Evolutionary conservation across 2,797 vertebrate genomes (phyloP).

Genomic region (Sebastes paucispinis): DNA sequence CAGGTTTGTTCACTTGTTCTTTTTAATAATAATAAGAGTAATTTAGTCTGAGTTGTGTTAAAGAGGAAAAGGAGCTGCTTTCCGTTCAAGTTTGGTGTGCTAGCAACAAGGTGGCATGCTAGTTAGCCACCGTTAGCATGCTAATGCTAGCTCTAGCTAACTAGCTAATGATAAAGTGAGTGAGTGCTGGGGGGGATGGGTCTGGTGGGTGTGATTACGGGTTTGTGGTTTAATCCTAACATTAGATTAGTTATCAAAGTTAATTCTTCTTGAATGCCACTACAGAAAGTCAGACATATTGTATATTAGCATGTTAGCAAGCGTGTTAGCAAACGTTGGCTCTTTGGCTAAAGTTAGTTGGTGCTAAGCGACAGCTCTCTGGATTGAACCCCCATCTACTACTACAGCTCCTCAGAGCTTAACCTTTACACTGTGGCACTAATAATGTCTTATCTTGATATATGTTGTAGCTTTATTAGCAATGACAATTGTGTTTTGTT

Average conservation of each 20-base stretch:
- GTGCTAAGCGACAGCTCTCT: neutral
- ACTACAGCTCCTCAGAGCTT: neutral
- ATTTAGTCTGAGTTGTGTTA: neutral
- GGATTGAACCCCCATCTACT: neutral
- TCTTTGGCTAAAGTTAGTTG: conserved; percentile 17
- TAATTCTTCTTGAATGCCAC: neutral
- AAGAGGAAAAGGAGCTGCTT: fast-evolving
- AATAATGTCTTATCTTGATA: neutral
- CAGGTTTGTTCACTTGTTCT: fast-evolving
- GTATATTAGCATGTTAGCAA: neutral
- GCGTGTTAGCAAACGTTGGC: neutral
- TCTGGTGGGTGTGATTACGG: neutral
- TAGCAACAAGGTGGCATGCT: conserved; percentile 30
- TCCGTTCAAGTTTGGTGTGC: neutral
- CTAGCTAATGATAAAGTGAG: conserved; percentile 39
- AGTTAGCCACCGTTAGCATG: conserved; percentile 61
- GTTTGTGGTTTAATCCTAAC: conserved; percentile 18
- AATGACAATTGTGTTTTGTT: too few relatives aligned
- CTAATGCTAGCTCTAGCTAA: conserved; percentile 58
- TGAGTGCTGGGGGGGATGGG: conserved; percentile 58
- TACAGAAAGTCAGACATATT: neutral
- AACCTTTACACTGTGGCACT: neutral
- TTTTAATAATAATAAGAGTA: fast-evolving
- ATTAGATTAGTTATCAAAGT: fast-evolving
- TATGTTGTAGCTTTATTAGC: neutral